Evolutionary conservation across 2,797 vertebrate genomes (phyloP), one percentile per base, ranked within the genome.

Genomic region (Onychomys leucogaster): DNA sequence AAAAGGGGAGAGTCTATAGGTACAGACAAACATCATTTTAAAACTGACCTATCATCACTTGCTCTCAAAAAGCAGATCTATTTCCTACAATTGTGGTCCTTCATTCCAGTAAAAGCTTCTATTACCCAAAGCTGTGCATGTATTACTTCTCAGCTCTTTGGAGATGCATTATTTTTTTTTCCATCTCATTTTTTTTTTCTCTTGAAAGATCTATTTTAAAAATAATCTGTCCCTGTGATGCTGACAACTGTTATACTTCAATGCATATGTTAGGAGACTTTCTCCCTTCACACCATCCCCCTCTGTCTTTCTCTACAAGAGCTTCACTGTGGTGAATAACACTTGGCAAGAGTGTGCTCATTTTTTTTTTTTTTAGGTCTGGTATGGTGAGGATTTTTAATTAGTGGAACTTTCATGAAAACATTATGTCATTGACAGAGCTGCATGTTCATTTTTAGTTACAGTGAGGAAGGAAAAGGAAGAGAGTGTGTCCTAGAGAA

Each of bases 11-110:
- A 96, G 96, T 97, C 95, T 97, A 96, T 97, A 98, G 98, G 97
- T 98, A 98, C 92, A 97, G 98, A 97, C 95, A 98, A 98, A 97
- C 95, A 98, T 96, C 95, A 89, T 98, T 98, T 98, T 95, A 95
- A 98, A 98, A 98, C 55, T 97, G 97, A 98, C 98, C 98, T 98
- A 98, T 98, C 98, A 94, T 98, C 96, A 98, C 94, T 95, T 98
- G 98, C 97, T 98, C 98, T 96, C 89, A 97, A 97, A 96, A 81
- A 46, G 34, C 93, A 96, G 95, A 98, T 92, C 94, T 98, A 77
- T 98, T 98, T 98, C 96, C 97, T 98, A n/a, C 97, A 97, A 98
- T 97, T 96, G 96, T 98, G 63, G 2, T 96, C 95, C 98, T 98
- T 98, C 97, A 97, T 98, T 98, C 97, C 97, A 97, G 96, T 97